phyloP scores from a whole-genome alignment of 2,113 vertebrate genomes.

The Felis chaus region DNA sequence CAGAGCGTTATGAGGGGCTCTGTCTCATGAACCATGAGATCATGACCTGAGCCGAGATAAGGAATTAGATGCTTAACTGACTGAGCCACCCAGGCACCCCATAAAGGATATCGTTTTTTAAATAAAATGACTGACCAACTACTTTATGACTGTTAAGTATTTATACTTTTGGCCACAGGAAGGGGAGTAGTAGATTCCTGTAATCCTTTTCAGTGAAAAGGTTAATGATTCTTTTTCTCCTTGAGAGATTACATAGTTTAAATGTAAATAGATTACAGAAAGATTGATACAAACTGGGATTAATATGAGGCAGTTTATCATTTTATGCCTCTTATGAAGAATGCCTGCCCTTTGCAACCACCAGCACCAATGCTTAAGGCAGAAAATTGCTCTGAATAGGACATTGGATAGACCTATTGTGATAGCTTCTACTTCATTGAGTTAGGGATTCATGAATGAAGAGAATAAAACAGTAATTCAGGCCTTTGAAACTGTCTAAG shows the following conservation, averaged over 20 bases:
- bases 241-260: not conserved
- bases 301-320: not conserved
- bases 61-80: no score
- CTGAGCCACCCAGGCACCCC: no score
- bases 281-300: not conserved
- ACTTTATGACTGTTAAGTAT: slow-evolving; percentile 2
- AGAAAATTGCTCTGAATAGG: not conserved
- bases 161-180: slow-evolving; percentile 10
- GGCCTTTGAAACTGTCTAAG: not conserved
- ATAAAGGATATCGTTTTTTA: slow-evolving; percentile 40
- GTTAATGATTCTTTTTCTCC: slow-evolving; percentile 22
- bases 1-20: no score
- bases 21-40: no score
- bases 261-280: slow-evolving; percentile 19
- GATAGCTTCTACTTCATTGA: not conserved
- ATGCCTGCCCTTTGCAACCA: slow-evolving; percentile 29
- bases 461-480: not conserved
- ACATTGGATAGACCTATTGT: not conserved
- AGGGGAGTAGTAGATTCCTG: not conserved
- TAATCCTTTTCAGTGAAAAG: slow-evolving; percentile 9
- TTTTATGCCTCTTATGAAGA: not conserved
- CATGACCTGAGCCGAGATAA: no score
- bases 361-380: not conserved
- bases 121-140: slow-evolving; percentile 28
- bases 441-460: slow-evolving; percentile 19